Percentiles rank a stretch among this genome's conserved stretches.
These are phyloP conservation scores for Trogon melanurus DNA, from an alignment of 2,113 vertebrate species.

Conservation along the genomic window DNA sequence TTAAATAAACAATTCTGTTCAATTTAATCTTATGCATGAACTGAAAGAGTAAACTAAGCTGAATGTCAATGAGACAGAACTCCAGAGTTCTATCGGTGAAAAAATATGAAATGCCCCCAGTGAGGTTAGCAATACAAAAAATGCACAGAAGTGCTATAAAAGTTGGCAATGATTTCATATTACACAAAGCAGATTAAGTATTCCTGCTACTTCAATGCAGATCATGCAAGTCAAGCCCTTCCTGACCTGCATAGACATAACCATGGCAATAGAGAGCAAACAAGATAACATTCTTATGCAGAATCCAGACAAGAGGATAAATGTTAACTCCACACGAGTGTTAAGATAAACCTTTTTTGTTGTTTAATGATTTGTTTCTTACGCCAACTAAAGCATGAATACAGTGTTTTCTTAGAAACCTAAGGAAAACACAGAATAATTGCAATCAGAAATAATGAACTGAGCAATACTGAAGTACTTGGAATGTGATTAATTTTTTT, in stretches of 20 bases:
- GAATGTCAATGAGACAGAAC: neutral
- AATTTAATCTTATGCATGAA: neutral
- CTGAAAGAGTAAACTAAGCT: neutral
- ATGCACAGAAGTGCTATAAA: neutral
- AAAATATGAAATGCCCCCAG: neutral
- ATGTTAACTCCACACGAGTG: conserved; percentile 9
- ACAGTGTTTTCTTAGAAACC: conserved; percentile 7
- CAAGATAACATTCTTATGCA: conserved; percentile 1
- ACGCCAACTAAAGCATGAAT: neutral
- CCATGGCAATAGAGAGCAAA: neutral
- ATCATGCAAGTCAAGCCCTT: conserved; percentile 47
- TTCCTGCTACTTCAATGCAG: conserved; percentile 5
- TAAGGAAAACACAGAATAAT: neutral
- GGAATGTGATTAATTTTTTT: neutral
- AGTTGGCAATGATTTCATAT: neutral
- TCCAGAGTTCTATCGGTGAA: neutral
- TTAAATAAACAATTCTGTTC: conserved; percentile 32
- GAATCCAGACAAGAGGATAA: conserved; percentile 23
- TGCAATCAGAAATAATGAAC: neutral
- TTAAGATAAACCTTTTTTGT: neutral
- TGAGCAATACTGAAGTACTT: neutral
- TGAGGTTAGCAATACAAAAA: neutral
- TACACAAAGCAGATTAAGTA: conserved; percentile 5
- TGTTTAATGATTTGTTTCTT: neutral
- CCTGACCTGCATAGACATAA: conserved; percentile 28